A percentile compares a stretch with the other conserved stretches of the same genome.
phyloP scores from a whole-genome alignment of 2,797 vertebrate genomes.

The Coreius guichenoti region DNA sequence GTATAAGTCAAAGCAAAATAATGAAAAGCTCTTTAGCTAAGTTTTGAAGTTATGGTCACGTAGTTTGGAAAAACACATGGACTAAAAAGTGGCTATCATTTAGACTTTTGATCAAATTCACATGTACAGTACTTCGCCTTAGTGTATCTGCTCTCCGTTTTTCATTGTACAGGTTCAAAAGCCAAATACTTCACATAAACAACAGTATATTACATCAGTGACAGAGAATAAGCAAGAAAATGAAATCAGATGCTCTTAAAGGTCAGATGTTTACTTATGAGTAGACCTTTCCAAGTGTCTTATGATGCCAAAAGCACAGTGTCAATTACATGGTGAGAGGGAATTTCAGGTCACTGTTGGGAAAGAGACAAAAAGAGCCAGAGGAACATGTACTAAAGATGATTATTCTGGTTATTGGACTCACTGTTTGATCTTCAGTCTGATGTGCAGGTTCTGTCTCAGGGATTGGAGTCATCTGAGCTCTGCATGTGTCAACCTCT shows the following conservation, averaged over 20 bases:
- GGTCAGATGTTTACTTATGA: constrained; percentile 46
- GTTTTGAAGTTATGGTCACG: constrained; percentile 49
- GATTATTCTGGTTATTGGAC: neutral
- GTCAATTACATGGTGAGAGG: constrained; percentile 34
- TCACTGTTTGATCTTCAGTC: constrained; percentile 39
- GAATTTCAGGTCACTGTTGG: constrained; percentile 8
- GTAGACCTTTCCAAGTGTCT: constrained; percentile 24
- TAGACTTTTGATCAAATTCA: constrained; percentile 14
- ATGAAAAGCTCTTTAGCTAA: constrained; percentile 46
- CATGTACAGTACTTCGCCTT: neutral
- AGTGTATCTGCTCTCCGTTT: neutral
- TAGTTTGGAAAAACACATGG: constrained; percentile 46
- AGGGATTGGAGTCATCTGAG: constrained; percentile 58
- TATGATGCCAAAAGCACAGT: constrained; percentile 38
- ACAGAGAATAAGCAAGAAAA: constrained; percentile 31
- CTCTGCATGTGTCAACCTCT: constrained; percentile 54
- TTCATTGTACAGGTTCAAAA: constrained; percentile 12
- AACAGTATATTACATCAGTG: constrained; percentile 31
- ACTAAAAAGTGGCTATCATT: constrained; percentile 3
- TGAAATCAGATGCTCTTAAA: constrained; percentile 40
- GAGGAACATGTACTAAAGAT: neutral
- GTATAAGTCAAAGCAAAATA: constrained; percentile 37
- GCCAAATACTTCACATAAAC: constrained; percentile 29
- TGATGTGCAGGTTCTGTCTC: constrained; percentile 43
- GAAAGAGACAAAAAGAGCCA: constrained; percentile 17